Conservation (phyloP, 2,797 vertebrate genomes). For the Poecilia velifera region DNA sequence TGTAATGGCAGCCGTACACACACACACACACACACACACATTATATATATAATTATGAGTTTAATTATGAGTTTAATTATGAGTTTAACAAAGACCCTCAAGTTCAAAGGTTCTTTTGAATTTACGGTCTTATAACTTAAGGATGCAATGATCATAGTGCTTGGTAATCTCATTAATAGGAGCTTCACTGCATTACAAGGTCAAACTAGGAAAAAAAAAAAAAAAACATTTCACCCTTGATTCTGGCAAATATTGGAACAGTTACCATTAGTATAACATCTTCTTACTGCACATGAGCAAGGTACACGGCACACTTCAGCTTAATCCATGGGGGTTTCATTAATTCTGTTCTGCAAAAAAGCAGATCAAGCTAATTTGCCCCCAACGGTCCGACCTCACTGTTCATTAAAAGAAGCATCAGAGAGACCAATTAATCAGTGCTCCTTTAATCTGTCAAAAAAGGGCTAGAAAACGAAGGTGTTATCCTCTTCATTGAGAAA, state of each 20-base stretch:
- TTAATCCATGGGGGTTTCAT: conserved; percentile 75
- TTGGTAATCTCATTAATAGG: conserved; percentile 56
- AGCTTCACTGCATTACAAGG: conserved; percentile 41
- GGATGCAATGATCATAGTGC: conserved; percentile 46
- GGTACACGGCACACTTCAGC: conserved; percentile 60
- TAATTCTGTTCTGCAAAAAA: conserved; percentile 76
- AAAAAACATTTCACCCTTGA: conserved; percentile 21
- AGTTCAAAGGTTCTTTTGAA: background rate
- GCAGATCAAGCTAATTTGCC: conserved; percentile 80
- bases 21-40: no score
- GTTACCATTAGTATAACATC: conserved; percentile 25
- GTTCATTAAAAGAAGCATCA: conserved; percentile 82
- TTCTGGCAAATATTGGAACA: conserved; percentile 58
- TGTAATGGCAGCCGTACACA: background rate
- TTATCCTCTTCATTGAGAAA: conserved; percentile 44
- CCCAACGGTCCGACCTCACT: conserved; percentile 72
- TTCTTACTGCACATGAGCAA: conserved; percentile 38
- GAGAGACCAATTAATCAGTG: conserved; percentile 82
- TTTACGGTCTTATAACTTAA: conserved; percentile 10
- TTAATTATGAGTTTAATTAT: conserved; percentile 10
- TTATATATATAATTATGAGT: no score
- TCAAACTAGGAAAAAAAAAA: conserved; percentile 22
- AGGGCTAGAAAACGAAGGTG: conserved; percentile 47
- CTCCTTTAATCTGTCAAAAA: conserved; percentile 76
- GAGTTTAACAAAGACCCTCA: background rate